Conservation (phyloP, 2,113 vertebrate genomes). For the Todiramphus saurophagus region DNA sequence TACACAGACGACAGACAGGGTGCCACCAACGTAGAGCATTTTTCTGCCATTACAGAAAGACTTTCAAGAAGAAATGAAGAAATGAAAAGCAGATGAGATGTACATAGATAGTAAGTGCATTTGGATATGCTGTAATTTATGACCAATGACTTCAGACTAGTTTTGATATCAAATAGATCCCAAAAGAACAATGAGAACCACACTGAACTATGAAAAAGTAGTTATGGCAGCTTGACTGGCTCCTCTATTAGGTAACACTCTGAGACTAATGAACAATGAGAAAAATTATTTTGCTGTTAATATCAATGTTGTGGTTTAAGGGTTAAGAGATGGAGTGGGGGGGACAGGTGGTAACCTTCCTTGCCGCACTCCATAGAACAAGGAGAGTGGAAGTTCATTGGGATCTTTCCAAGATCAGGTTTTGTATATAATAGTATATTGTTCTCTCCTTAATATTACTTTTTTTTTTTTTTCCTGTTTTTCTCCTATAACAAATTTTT, state of each 20-base stretch:
- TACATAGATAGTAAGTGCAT: background rate
- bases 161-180: background rate
- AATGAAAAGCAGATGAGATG: background rate
- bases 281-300: background rate
- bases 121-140: background rate
- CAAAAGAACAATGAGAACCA: background rate
- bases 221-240: background rate
- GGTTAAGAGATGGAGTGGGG: no score
- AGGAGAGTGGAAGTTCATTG: no score
- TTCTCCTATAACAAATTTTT: no score
- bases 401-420: no score
- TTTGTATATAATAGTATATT: no score
- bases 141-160: background rate
- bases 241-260: background rate
- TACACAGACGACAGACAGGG: fast-evolving
- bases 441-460: no score
- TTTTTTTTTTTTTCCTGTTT: no score
- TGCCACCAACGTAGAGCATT: background rate
- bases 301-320: no score
- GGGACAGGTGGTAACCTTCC: no score
- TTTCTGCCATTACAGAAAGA: background rate
- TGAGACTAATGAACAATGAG: background rate
- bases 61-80: background rate
- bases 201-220: background rate
- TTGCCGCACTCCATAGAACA: no score